Percentiles rank a stretch among this genome's conserved stretches.
Conservation (phyloP, 2,888 invertebrate genomes). For the Thalpophila matura region DNA sequence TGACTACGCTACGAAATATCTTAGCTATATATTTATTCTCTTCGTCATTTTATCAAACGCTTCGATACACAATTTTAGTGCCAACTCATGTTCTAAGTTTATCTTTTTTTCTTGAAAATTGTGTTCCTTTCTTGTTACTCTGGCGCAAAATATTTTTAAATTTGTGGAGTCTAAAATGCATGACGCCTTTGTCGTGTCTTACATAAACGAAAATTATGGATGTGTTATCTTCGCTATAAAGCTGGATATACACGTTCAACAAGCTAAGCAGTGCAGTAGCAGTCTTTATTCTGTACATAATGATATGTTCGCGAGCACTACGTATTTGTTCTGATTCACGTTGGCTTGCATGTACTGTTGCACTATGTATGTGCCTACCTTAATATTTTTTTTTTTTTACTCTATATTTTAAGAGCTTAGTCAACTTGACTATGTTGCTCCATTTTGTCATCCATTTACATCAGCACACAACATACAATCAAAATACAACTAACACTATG, state of each 20-base stretch:
- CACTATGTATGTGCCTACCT: conserved; percentile 33
- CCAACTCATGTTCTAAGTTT: conserved; percentile 14
- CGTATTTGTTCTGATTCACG: conserved; percentile 11
- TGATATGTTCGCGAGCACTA: conserved; percentile 28
- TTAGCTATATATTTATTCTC: conserved; percentile 10
- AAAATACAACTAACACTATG: too few relatives aligned
- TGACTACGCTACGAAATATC: neutral
- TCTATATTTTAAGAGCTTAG: too few relatives aligned
- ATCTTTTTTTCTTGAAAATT: neutral
- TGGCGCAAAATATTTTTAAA: neutral
- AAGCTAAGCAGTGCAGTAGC: neutral
- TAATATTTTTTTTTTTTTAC: too few relatives aligned
- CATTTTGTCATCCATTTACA: too few relatives aligned
- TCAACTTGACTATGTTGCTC: too few relatives aligned
- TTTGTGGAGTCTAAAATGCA: neutral
- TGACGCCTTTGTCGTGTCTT: too few relatives aligned
- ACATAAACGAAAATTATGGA: too few relatives aligned
- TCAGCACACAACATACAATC: too few relatives aligned
- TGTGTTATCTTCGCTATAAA: neutral
- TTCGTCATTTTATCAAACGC: neutral
- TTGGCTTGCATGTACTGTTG: conserved; percentile 28
- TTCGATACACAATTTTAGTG: conserved; percentile 9
- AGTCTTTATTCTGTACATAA: conserved; percentile 28
- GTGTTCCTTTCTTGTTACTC: neutral
- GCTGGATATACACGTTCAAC: neutral